These are phyloP conservation scores for Drosophila flavopinicola DNA, from an alignment of 2,888 invertebrate species.

Conservation along the genomic window DNA sequence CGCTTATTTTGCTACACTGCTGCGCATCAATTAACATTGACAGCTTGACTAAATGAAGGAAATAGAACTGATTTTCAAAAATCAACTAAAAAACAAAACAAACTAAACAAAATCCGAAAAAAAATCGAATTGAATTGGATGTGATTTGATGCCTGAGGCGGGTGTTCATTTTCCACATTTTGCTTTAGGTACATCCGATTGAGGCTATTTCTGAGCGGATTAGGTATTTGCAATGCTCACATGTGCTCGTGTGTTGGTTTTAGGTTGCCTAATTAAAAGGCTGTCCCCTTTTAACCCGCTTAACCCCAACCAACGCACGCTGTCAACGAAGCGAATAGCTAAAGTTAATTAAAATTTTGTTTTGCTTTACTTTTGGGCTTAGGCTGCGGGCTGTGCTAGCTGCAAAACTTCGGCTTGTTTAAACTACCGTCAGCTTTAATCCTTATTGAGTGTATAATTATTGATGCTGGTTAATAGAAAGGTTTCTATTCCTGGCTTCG, in stretches of 20 bases:
- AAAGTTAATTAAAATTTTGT: slow-evolving; percentile 74
- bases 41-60: slow-evolving; percentile 57
- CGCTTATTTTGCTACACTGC: slow-evolving; percentile 46
- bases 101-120: slow-evolving; percentile 4
- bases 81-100: not conserved
- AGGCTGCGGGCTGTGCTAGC: slow-evolving; percentile 42
- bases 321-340: slow-evolving; percentile 25
- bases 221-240: slow-evolving; percentile 9
- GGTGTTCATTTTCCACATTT: slow-evolving; percentile 20
- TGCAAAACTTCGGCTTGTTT: slow-evolving; percentile 27
- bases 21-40: slow-evolving; percentile 73
- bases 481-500: not conserved
- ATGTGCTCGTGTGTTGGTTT: slow-evolving; percentile 13
- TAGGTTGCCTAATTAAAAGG: slow-evolving; percentile 37
- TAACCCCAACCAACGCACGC: no score
- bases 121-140: slow-evolving; percentile 39
- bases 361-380: slow-evolving; percentile 59
- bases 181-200: slow-evolving; percentile 17
- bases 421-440: slow-evolving; percentile 30
- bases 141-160: slow-evolving; percentile 29
- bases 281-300: slow-evolving; percentile 1
- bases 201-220: slow-evolving; percentile 13
- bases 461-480: slow-evolving; percentile 9
- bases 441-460: slow-evolving; percentile 28
- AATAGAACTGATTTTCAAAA: slow-evolving; percentile 25